Evolutionary conservation across 2,888 invertebrate genomes (phyloP).

Genomic region (Lycocerus yunnanus): DNA sequence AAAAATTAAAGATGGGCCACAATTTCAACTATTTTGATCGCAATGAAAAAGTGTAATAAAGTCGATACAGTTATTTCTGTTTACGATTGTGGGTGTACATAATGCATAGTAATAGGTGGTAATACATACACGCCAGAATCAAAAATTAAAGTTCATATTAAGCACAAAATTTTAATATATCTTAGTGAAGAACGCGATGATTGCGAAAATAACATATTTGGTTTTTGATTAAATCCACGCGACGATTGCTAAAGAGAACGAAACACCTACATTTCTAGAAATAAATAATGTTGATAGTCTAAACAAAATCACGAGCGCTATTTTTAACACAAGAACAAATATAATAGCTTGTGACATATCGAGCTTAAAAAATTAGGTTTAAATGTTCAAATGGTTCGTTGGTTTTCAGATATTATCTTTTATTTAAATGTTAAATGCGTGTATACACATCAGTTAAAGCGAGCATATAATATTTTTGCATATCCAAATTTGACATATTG

Average conservation of each 20-base stretch:
- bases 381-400: neutral
- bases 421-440: neutral
- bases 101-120: neutral
- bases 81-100: neutral
- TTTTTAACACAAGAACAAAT: neutral
- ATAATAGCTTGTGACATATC: neutral
- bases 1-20: conserved; percentile 20
- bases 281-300: neutral
- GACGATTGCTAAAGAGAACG: neutral
- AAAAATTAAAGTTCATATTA: neutral
- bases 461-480: neutral
- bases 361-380: neutral
- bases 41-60: neutral
- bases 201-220: neutral
- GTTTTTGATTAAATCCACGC: neutral
- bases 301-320: neutral
- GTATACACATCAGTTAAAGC: neutral
- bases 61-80: neutral
- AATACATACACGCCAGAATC: neutral
- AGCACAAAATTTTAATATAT: neutral
- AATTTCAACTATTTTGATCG: conserved; percentile 14
- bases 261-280: neutral
- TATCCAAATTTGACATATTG: neutral
- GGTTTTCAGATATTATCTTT: neutral
- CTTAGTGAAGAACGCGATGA: neutral